Base-by-base conservation (phyloP, 2,797 vertebrate species). In the Pipistrellus pipistrellus region DNA sequence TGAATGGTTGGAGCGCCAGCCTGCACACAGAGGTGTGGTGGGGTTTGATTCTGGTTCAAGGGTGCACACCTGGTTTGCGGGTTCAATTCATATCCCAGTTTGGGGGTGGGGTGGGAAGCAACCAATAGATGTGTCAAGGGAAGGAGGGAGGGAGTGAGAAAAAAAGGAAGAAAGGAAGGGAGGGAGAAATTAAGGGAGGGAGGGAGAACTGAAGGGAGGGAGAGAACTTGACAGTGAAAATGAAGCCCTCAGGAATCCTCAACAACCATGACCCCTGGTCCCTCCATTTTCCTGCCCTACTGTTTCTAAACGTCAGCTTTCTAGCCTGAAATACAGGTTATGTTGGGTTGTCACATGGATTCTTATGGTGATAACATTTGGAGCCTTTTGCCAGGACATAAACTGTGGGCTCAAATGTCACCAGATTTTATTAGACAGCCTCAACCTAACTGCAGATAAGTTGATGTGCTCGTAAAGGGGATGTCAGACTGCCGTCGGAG, bases 401-500 rank as follows among this genome's bases (percentile, higher is more conserved):
- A 98, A 98, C 90, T 95, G 88, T 51, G 95, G 97, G 98, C 97
- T 98, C 95, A 98, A 98, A 98, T 98, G 97, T 98, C 97, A 98
- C 97, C 88, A 96, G 93, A 86, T 98, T 98, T 98, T 98, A 98
- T 98, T 97, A 98, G 97, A 97, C 98, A 97, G 95, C 97, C 97
- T 97, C 94, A 97, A 97, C 95, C 96, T 98, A 98, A 98, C 98
- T 98, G 98, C 98, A 97, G 95, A 96, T 98, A 98, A 98, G 97
- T 96, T 97, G 98, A 96, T 95, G 96, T 69, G 66, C 96, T 97
- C 96, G 27, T 98, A 98, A 98, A 98, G 96, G 96, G 97, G 98
- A 98, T 97, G 96, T 92, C 97, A 97, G 91, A 81, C 89, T 69
- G 93, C 96, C 95, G 75, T 98, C 97, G 78, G 96, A 86, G 96